A percentile compares a stretch with the other conserved stretches of the same genome.
Conservation (phyloP, 2,113 vertebrate species). For the Tretioscincus oriximinensis region DNA sequence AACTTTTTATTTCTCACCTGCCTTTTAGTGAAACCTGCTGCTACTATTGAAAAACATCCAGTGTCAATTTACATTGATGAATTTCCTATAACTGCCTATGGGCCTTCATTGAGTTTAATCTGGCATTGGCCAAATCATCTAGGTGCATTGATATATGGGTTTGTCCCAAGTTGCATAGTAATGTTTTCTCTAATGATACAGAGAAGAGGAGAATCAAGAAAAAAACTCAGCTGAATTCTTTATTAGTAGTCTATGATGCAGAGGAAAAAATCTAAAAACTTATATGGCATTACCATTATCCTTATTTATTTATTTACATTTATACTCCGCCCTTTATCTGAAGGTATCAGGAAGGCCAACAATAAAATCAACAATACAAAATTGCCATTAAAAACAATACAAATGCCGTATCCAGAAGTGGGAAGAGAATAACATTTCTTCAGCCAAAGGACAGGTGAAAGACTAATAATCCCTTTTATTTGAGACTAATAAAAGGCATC, state of each 20-base stretch:
- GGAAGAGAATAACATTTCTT: too few species aligned
- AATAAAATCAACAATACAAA: too few species aligned
- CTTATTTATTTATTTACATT: too few species aligned
- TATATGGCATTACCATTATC: background rate
- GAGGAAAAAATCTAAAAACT: accelerated
- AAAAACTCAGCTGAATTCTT: background rate
- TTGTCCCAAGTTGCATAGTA: background rate
- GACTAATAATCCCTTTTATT: too few species aligned
- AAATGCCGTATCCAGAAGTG: too few species aligned
- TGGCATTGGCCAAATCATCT: background rate
- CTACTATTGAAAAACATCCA: background rate
- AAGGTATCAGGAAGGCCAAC: too few species aligned
- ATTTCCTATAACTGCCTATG: background rate
- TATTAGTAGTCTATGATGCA: background rate
- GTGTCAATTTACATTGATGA: background rate
- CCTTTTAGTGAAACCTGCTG: too few species aligned
- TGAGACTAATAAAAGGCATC: background rate
- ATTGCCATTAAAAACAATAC: too few species aligned
- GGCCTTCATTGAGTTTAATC: too few species aligned
- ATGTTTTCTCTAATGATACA: background rate
- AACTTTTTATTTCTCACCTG: too few species aligned
- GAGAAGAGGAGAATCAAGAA: background rate
- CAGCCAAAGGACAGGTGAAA: too few species aligned
- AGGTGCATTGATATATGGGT: background rate
- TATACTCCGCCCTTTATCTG: too few species aligned